These are phyloP conservation scores for Pempheris klunzingeri DNA, from an alignment of 2,797 vertebrate species.

Conservation along the genomic window DNA sequence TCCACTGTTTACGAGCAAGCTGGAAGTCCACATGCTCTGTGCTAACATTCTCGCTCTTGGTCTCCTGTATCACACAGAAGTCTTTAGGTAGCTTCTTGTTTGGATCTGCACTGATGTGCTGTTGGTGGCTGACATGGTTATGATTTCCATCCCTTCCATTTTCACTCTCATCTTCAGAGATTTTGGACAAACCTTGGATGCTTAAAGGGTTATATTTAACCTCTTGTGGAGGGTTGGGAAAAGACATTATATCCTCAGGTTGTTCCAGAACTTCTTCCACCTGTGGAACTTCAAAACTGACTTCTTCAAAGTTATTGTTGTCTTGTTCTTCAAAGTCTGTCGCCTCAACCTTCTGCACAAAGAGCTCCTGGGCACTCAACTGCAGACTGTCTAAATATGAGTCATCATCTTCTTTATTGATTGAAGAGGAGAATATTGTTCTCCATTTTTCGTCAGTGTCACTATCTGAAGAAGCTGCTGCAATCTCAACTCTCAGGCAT, in stretches of 20 bases:
- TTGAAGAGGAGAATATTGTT: slow-evolving; percentile 87
- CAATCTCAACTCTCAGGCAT: slow-evolving; percentile 82
- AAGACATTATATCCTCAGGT: slow-evolving; percentile 65
- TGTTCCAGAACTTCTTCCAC: slow-evolving; percentile 80
- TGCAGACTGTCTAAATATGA: slow-evolving; percentile 86
- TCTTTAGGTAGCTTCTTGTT: slow-evolving; percentile 87
- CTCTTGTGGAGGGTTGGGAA: slow-evolving; percentile 71
- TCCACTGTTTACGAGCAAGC: slow-evolving; percentile 87
- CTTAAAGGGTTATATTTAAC: slow-evolving; percentile 79
- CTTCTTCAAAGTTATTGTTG: slow-evolving; percentile 53
- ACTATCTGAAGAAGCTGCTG: slow-evolving; percentile 82
- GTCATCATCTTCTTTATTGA: slow-evolving; percentile 88
- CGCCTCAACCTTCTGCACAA: slow-evolving; percentile 83
- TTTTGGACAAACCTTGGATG: slow-evolving; percentile 83
- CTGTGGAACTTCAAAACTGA: slow-evolving; percentile 65
- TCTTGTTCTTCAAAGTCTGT: slow-evolving; percentile 65
- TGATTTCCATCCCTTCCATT: slow-evolving; percentile 71
- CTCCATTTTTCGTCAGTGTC: slow-evolving; percentile 88
- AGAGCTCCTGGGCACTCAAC: slow-evolving; percentile 87
- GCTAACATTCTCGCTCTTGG: slow-evolving; percentile 87
- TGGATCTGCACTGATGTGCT: slow-evolving; percentile 61
- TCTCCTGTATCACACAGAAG: slow-evolving; percentile 89
- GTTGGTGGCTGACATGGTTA: slow-evolving; percentile 50
- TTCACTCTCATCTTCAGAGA: slow-evolving; percentile 85
- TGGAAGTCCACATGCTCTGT: slow-evolving; percentile 88